Evolutionary conservation across 2,888 invertebrate species (phyloP).

Genomic region (Papilio gigon): DNA sequence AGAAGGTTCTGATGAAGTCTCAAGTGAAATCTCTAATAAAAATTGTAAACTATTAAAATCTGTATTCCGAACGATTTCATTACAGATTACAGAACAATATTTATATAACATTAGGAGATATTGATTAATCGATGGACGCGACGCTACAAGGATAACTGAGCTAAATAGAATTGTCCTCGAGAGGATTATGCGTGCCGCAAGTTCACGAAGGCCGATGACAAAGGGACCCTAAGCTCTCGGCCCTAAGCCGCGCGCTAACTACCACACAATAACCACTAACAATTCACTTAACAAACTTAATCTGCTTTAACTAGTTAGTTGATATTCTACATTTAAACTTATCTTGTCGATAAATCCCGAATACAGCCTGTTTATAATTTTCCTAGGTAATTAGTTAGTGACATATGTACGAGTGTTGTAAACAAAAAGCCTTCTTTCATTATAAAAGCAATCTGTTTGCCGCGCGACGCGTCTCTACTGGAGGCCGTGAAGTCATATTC

Average conservation of each 20-base stretch:
- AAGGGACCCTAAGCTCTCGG: not conserved
- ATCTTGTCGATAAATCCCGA: too few relatives aligned
- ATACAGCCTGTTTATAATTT: too few relatives aligned
- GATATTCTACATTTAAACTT: too few relatives aligned
- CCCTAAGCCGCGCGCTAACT: constrained; percentile 4
- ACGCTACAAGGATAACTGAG: not conserved
- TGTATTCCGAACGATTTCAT: too few relatives aligned
- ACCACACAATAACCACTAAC: not conserved
- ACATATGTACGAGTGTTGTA: too few relatives aligned
- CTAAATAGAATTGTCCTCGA: not conserved
- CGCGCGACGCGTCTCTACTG: too few relatives aligned
- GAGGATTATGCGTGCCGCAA: not conserved
- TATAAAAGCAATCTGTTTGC: too few relatives aligned
- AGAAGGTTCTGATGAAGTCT: too few relatives aligned
- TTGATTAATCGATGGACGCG: not conserved
- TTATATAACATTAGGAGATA: not conserved
- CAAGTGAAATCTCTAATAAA: not conserved
- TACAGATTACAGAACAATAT: not conserved
- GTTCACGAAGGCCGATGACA: constrained; percentile 5
- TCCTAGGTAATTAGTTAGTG: too few relatives aligned
- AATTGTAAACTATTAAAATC: not conserved
- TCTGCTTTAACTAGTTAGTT: too few relatives aligned
- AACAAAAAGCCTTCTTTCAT: too few relatives aligned
- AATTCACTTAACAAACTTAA: not conserved
- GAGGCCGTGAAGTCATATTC: too few relatives aligned